Evolutionary conservation across 2,797 vertebrate genomes (phyloP).

Genomic region (Podarcis lilfordi): DNA sequence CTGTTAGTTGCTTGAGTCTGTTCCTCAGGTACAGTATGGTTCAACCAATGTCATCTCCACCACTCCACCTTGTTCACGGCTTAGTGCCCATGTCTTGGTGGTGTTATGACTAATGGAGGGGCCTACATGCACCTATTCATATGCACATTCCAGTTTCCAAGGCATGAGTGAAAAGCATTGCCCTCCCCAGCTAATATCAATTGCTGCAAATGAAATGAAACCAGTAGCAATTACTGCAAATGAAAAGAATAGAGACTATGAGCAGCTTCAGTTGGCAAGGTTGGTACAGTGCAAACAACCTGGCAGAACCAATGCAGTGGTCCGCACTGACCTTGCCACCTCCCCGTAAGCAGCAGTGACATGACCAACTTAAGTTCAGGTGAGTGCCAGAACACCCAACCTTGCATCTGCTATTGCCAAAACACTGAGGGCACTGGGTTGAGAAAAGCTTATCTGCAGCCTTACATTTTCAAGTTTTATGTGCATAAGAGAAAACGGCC

Average conservation of each 20-base stretch:
- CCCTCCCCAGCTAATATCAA: neutral
- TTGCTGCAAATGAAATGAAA: neutral
- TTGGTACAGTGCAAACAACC: no score
- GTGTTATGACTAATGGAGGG: neutral
- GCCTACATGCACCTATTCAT: neutral
- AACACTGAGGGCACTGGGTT: no score
- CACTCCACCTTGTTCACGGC: neutral
- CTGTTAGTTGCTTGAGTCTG: neutral
- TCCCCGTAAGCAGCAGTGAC: no score
- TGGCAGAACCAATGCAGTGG: no score
- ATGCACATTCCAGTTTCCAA: neutral
- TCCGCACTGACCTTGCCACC: no score
- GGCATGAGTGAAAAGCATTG: neutral
- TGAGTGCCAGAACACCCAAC: no score
- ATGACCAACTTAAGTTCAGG: no score
- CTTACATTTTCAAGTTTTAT: neutral
- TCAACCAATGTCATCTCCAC: neutral
- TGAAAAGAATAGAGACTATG: accelerated
- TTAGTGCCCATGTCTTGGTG: neutral
- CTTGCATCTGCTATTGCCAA: no score
- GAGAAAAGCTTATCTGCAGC: no score
- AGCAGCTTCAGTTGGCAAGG: neutral
- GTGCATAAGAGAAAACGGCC: neutral
- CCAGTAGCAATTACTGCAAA: neutral
- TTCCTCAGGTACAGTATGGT: neutral